phyloP scores from a whole-genome alignment of 2,797 vertebrate species.

The Allobates femoralis region DNA sequence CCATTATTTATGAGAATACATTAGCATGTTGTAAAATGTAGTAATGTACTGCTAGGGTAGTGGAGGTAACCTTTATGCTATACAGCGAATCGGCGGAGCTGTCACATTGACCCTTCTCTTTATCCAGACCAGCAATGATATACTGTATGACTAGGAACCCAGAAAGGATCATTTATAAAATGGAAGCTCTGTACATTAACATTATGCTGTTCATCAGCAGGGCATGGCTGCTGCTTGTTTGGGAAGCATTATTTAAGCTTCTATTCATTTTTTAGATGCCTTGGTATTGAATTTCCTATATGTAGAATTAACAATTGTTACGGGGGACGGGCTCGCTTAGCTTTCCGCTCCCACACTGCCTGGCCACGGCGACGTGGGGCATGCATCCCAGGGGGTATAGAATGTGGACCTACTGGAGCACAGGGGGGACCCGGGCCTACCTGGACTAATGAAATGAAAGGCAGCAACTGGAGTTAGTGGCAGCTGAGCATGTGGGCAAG shows the following conservation, averaged over 20 bases:
- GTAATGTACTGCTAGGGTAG: not conserved
- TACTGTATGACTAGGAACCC: not conserved
- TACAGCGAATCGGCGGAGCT: not conserved
- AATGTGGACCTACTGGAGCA: too few relatives aligned
- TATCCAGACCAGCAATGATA: not conserved
- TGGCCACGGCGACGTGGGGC: too few relatives aligned
- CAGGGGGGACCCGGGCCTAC: too few relatives aligned
- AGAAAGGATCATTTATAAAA: not conserved
- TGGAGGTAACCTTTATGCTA: constrained; percentile 6
- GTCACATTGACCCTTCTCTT: constrained; percentile 24
- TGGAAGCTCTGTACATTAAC: not conserved
- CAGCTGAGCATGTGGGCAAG: too few relatives aligned
- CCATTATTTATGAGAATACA: constrained; percentile 26
- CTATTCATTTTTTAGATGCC: not conserved
- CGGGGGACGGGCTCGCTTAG: too few relatives aligned
- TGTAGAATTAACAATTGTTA: not conserved
- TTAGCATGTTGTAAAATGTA: not conserved
- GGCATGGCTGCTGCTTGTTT: not conserved
- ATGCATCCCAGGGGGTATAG: too few relatives aligned
- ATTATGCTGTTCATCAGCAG: not conserved
- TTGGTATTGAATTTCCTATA: not conserved
- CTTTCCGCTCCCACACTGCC: too few relatives aligned
- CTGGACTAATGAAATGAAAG: too few relatives aligned
- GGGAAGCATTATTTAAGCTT: not conserved
- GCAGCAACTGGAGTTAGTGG: too few relatives aligned